Evolutionary conservation across 2,797 vertebrate genomes (phyloP).

Genomic region (Tinamus major): DNA sequence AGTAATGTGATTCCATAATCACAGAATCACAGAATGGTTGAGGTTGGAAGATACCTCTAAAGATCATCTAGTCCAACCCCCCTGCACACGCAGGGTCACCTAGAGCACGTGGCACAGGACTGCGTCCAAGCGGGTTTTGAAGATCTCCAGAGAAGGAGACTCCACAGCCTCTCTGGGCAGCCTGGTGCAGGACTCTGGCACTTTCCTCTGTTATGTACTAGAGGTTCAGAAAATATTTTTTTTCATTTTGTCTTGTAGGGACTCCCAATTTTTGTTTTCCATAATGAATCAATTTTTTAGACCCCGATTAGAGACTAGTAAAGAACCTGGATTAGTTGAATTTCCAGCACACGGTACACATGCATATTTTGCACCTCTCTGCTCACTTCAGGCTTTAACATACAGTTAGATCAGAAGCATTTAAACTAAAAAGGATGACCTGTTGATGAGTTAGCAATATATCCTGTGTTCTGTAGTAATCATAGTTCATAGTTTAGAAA

Average conservation of each 20-base stretch:
- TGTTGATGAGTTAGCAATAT: background rate
- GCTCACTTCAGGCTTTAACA: background rate
- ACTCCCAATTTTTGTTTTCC: background rate
- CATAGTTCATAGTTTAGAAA: background rate
- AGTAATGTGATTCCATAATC: background rate
- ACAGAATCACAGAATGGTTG: too few relatives aligned
- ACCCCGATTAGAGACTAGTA: background rate
- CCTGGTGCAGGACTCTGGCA: too few relatives aligned
- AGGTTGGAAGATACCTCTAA: too few relatives aligned
- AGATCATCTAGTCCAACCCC: too few relatives aligned
- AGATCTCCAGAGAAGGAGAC: too few relatives aligned
- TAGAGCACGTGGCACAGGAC: too few relatives aligned
- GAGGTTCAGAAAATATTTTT: background rate
- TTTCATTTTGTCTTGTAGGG: background rate
- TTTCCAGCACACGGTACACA: background rate
- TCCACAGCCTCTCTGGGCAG: too few relatives aligned
- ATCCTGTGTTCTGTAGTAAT: background rate
- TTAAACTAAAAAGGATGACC: background rate
- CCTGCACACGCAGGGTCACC: too few relatives aligned
- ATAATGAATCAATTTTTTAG: background rate
- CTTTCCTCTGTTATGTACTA: background rate
- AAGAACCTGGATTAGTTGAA: background rate
- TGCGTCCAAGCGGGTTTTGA: too few relatives aligned
- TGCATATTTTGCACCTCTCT: background rate
- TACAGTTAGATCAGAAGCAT: background rate